Evolutionary conservation across 2,797 vertebrate genomes (phyloP).

Genomic region (Tadarida brasiliensis): DNA sequence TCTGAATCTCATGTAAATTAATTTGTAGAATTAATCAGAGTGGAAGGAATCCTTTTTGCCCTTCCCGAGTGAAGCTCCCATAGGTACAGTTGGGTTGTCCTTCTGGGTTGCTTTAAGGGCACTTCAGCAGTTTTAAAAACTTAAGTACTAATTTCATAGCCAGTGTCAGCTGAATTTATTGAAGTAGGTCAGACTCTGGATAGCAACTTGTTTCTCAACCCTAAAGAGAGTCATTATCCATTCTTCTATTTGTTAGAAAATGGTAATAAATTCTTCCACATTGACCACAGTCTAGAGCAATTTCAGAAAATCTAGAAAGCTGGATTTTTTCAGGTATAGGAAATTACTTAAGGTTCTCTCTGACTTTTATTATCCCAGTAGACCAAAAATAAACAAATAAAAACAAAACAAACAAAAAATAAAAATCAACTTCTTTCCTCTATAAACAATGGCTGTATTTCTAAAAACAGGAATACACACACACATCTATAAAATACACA

Average conservation of each 20-base stretch:
- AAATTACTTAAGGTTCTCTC: slow-evolving; percentile 52
- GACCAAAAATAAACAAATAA: slow-evolving; percentile 15
- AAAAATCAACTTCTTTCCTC: not conserved
- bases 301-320: slow-evolving; percentile 62
- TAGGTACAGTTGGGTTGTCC: slow-evolving; percentile 58
- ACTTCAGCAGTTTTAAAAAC: slow-evolving; percentile 81
- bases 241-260: slow-evolving; percentile 73
- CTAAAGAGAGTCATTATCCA: slow-evolving; percentile 74
- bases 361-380: slow-evolving; percentile 65
- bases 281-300: slow-evolving; percentile 60
- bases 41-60: slow-evolving; percentile 70
- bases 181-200: slow-evolving; percentile 80
- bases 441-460: not conserved
- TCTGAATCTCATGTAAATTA: slow-evolving; percentile 53
- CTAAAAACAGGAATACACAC: not conserved
- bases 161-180: slow-evolving; percentile 82
- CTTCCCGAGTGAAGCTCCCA: slow-evolving; percentile 60
- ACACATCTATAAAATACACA: not conserved
- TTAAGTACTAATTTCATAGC: slow-evolving; percentile 81
- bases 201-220: slow-evolving; percentile 73
- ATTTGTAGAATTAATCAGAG: slow-evolving; percentile 32
- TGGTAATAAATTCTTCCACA: slow-evolving; percentile 75
- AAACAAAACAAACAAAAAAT: slow-evolving; percentile 16
- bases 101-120: slow-evolving; percentile 78
- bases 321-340: slow-evolving; percentile 42